Percentiles rank a stretch among this genome's conserved stretches.
Evolutionary conservation across 2,113 vertebrate species (phyloP).

Genomic region (Megaceryle maxima): DNA sequence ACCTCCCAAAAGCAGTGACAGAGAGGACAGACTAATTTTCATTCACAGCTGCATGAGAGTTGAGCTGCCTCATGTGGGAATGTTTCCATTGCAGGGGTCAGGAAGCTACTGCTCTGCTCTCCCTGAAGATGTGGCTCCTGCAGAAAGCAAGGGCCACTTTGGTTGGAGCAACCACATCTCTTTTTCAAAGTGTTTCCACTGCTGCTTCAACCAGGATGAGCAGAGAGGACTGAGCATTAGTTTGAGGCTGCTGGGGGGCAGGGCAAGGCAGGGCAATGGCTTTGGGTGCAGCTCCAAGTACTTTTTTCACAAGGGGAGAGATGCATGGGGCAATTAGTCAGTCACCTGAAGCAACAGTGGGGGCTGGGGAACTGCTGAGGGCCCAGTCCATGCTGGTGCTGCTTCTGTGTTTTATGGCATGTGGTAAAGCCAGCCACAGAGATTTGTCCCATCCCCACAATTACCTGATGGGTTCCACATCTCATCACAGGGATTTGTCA

Average conservation of each 20-base stretch:
- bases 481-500: background rate
- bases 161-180: rapidly evolving
- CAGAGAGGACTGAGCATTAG: background rate
- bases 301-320: background rate
- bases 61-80: background rate
- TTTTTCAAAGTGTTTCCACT: background rate
- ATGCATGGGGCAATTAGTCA: rapidly evolving
- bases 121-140: background rate
- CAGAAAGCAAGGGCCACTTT: background rate
- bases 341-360: background rate
- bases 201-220: background rate
- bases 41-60: background rate
- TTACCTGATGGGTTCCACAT: background rate
- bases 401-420: rapidly evolving
- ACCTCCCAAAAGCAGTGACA: background rate
- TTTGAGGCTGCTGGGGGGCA: background rate
- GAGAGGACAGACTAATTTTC: background rate
- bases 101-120: background rate
- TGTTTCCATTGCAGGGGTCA: background rate
- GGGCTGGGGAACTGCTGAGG: background rate
- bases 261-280: background rate
- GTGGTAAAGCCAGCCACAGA: background rate
- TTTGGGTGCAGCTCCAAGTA: background rate
- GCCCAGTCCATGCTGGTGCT: background rate
- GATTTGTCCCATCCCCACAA: background rate